phyloP scores from a whole-genome alignment of 2,797 vertebrate genomes.

The Tangara arthus region DNA sequence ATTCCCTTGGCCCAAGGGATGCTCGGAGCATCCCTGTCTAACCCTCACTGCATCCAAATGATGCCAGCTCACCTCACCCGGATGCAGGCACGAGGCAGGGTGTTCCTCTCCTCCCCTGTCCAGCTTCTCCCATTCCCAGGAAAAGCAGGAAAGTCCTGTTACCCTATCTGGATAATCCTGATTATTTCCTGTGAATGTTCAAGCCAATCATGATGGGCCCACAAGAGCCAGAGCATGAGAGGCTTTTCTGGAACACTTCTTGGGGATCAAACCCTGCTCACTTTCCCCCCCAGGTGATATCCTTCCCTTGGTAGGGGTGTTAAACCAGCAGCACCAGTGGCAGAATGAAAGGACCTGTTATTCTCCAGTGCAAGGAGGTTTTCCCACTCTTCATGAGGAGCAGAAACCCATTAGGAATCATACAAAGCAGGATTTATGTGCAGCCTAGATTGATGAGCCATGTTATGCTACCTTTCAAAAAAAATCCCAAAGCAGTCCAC shows the following conservation, averaged over 20 bases:
- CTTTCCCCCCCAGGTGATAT: background rate
- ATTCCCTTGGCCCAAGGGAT: background rate
- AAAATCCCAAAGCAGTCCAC: background rate
- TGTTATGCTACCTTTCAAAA: background rate
- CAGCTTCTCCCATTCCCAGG: constrained; percentile 3
- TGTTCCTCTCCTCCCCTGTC: constrained; percentile 18
- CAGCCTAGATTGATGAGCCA: background rate
- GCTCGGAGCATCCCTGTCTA: background rate
- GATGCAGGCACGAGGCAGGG: background rate
- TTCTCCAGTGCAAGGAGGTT: background rate
- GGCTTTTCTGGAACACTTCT: background rate
- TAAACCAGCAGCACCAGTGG: constrained; percentile 15
- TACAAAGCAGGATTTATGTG: background rate
- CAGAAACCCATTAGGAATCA: background rate
- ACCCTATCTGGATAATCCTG: constrained; percentile 1
- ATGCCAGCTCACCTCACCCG: background rate
- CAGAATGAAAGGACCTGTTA: constrained; percentile 6
- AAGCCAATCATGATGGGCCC: background rate
- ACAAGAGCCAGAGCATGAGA: background rate
- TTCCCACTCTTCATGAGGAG: background rate
- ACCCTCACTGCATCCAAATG: background rate
- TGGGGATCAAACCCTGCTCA: background rate
- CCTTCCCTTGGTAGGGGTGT: background rate
- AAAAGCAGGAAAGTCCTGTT: constrained; percentile 54
- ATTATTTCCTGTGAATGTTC: background rate